Conservation (phyloP, 2,113 vertebrate genomes). For the Percopsis transmontana region DNA sequence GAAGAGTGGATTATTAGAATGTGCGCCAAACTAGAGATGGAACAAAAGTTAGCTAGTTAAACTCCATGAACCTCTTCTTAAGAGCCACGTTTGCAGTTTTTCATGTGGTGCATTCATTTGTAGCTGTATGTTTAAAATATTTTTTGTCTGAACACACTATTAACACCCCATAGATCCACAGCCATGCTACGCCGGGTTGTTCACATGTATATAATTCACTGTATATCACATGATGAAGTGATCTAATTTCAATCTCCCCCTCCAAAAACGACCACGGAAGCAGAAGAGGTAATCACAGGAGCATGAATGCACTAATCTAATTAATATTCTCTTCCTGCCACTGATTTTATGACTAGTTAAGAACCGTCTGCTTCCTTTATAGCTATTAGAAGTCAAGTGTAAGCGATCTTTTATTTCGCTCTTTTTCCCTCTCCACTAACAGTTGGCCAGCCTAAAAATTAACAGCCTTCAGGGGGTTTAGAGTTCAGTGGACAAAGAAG, state of each 20-base stretch:
- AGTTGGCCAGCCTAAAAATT: conserved; percentile 62
- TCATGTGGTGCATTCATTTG: background rate
- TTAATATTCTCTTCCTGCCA: conserved; percentile 72
- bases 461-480: conserved; percentile 46
- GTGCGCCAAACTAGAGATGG: conserved; percentile 8
- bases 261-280: conserved; percentile 67
- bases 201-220: conserved; percentile 27
- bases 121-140: conserved; percentile 10
- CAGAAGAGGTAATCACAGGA: conserved; percentile 73
- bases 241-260: conserved; percentile 58
- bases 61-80: background rate
- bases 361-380: conserved; percentile 80
- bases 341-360: conserved; percentile 79
- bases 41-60: background rate
- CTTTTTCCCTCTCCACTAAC: conserved; percentile 53
- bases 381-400: conserved; percentile 72
- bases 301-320: conserved; percentile 77
- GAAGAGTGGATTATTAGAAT: background rate
- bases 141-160: conserved; percentile 15
- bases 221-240: conserved; percentile 55
- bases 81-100: background rate
- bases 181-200: conserved; percentile 15
- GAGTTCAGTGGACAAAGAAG: conserved; percentile 38
- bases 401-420: conserved; percentile 61
- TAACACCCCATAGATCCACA: conserved; percentile 9